Evolutionary conservation across 2,888 invertebrate species (phyloP).

Genomic region (Xanthia icteritia): DNA sequence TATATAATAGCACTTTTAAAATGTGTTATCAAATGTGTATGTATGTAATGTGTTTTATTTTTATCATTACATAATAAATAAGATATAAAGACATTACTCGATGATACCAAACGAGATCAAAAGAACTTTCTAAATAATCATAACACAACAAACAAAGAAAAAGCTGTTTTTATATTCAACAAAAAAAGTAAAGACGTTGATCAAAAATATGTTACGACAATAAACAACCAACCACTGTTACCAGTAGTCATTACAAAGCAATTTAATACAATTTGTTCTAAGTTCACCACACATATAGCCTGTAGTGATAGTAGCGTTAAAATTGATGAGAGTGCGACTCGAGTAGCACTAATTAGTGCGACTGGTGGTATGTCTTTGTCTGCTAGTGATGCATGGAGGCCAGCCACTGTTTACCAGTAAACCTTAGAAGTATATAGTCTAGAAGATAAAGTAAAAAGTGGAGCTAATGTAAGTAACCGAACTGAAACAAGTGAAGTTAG

Average conservation of each 20-base stretch:
- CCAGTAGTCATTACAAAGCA: not conserved
- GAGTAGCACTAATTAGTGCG: conserved; percentile 30
- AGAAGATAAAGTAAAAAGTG: not conserved
- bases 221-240: not conserved
- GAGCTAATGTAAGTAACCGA: not conserved
- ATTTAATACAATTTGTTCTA: conserved; percentile 7
- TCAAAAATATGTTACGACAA: not conserved
- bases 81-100: not conserved
- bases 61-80: not conserved
- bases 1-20: not conserved
- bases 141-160: not conserved
- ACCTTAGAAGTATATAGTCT: too few relatives aligned
- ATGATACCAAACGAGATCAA: not conserved
- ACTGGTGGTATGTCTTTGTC: conserved; percentile 47
- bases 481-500: not conserved
- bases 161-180: not conserved
- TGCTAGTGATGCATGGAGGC: conserved; percentile 33
- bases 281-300: not conserved
- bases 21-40: not conserved
- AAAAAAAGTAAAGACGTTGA: not conserved
- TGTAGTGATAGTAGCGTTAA: conserved; percentile 3
- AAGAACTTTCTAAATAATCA: too few relatives aligned
- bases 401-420: not conserved
- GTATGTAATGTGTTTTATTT: too few relatives aligned
- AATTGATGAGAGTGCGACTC: conserved; percentile 48